phyloP scores from a whole-genome alignment of 2,888 invertebrate species.

The Sympetrum striolatum region DNA sequence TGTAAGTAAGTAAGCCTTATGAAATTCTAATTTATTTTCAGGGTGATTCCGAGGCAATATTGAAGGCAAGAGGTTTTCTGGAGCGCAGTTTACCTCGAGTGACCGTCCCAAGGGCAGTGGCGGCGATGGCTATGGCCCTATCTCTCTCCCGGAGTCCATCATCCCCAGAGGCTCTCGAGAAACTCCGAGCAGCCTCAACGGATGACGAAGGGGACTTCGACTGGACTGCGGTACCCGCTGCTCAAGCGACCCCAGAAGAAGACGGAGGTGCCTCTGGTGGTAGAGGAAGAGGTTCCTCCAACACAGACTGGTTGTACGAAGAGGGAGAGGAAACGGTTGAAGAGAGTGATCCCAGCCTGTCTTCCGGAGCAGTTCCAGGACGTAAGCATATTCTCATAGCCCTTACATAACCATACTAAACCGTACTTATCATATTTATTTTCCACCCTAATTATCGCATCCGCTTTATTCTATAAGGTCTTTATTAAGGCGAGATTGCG shows the following conservation, averaged over 20 bases:
- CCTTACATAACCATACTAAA: too few relatives aligned
- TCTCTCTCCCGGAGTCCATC: constrained; percentile 65
- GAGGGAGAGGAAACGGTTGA: constrained; percentile 57
- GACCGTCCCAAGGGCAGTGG: constrained; percentile 67
- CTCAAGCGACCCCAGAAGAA: neutral
- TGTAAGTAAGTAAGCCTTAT: too few relatives aligned
- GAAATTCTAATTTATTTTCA: constrained; percentile 55
- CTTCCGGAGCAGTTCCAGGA: neutral
- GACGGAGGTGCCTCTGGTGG: neutral
- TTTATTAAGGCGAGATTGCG: too few relatives aligned
- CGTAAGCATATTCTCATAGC: neutral
- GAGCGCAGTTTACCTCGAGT: constrained; percentile 66
- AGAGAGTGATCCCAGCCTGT: neutral
- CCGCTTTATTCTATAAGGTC: too few relatives aligned
- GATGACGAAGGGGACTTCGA: constrained; percentile 74
- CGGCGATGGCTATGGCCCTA: constrained; percentile 67
- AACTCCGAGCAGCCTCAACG: constrained; percentile 67
- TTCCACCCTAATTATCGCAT: too few relatives aligned
- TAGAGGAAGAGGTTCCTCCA: neutral
- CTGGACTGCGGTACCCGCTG: constrained; percentile 61
- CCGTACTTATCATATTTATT: too few relatives aligned
- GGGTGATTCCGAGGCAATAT: constrained; percentile 63
- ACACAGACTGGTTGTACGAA: constrained; percentile 55
- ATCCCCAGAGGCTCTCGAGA: constrained; percentile 66
- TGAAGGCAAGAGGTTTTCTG: constrained; percentile 65